Evolutionary conservation across 1,140 invertebrate genomes (phyloP), one percentile per base, ranked within the genome.

Genomic region (Drosophila teissieri): DNA sequence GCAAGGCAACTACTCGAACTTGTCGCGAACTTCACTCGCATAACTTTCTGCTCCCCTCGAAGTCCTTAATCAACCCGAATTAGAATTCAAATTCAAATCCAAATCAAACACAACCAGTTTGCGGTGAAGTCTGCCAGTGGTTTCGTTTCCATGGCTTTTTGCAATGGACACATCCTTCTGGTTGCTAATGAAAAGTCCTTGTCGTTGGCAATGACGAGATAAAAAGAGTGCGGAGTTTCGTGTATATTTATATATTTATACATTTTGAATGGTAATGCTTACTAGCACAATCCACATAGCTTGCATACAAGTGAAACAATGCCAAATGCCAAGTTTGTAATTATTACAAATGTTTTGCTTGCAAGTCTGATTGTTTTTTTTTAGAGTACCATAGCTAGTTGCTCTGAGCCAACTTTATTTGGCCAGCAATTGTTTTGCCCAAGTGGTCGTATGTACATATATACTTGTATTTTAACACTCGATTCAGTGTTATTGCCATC

Each of bases 41-140:
- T 6, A 19, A 24, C 40, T 8, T n/a, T 14, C 14, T 5, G 31
- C 11, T 27, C 42, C 64, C 42, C 14, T 27, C 12, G 39, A 15
- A 17, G 17, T 46, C 27, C 56, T 46, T 46, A 69, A 60, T 69
- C 54, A 60, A 74, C 19, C 49, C 36, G 31, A 69, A 56, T 69
- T 48, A 61, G 45, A 53, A 67, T 67, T 45, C 63, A 46, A 56
- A 69, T 69, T 48, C 65, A 67, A 67, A 67, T 67, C 37, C 67
- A 56, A 56, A 70, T 70, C 64, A 48, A 69, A 70, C 63, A 46
- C 69, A 56, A 69, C 65, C 22, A 48, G 64, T 6, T 52, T 69
- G 64, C 42, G 64, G 42, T 12, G 10, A 2, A 2, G 15, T 44
- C 40, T 19, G 40, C 17, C 40, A 17, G 7, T 19, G 15, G 65